Conservation (phyloP, 2,888 invertebrate genomes). For the Volucella inflata region DNA sequence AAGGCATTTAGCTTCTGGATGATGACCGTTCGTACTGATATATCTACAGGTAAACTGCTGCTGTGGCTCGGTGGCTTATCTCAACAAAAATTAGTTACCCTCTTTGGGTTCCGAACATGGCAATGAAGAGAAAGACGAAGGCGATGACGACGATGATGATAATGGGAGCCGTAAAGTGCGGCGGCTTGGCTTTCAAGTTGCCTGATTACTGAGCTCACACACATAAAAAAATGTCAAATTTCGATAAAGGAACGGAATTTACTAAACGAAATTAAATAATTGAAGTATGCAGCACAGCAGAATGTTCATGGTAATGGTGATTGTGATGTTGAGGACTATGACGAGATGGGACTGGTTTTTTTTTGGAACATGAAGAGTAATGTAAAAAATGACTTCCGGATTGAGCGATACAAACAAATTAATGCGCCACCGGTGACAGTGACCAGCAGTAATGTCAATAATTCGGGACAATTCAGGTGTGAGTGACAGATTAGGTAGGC, state of each 20-base stretch:
- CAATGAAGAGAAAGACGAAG: not conserved
- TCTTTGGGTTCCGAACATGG: conserved; percentile 46
- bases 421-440: conserved; percentile 39
- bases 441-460: conserved; percentile 55
- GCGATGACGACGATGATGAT: conserved; percentile 54
- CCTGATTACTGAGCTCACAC: not conserved
- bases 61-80: conserved; percentile 62
- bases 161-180: conserved; percentile 72
- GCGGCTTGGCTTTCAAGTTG: conserved; percentile 67
- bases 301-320: conserved; percentile 7
- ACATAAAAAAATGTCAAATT: conserved; percentile 68
- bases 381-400: conserved; percentile 67
- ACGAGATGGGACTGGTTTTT: conserved; percentile 53
- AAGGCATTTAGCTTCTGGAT: conserved; percentile 72
- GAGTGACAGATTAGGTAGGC: conserved; percentile 25
- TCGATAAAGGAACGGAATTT: conserved; percentile 73
- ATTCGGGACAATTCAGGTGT: conserved; percentile 32
- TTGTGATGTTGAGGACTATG: not conserved
- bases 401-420: conserved; percentile 52
- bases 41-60: conserved; percentile 57
- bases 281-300: conserved; percentile 44
- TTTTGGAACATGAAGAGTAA: not conserved
- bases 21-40: conserved; percentile 50
- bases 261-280: conserved; percentile 75
- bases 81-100: conserved; percentile 73